Evolutionary conservation across 2,113 vertebrate genomes (phyloP).

Genomic region (Zosterops pallidus): DNA sequence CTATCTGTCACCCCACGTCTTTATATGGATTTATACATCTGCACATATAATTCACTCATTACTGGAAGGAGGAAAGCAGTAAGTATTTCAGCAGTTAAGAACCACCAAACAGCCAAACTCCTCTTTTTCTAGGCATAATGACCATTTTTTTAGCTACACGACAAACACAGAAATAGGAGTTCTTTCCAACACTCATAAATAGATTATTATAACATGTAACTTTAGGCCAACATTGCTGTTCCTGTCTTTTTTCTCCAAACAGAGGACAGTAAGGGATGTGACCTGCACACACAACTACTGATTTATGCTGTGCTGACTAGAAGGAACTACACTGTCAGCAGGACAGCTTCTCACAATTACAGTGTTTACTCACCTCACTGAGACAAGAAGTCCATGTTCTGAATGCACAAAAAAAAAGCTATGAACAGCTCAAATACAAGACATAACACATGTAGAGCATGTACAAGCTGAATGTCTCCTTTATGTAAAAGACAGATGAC

Average conservation of each 20-base stretch:
- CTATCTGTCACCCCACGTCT: neutral
- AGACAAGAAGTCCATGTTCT: neutral
- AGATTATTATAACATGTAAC: neutral
- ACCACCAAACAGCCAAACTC: neutral
- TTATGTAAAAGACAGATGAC: constrained; percentile 13
- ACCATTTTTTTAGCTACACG: neutral
- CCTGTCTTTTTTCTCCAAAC: neutral
- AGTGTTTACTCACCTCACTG: neutral
- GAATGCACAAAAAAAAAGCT: neutral
- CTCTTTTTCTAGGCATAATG: neutral
- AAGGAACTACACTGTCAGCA: constrained; percentile 23
- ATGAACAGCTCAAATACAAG: neutral
- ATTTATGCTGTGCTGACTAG: neutral
- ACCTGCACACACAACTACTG: neutral
- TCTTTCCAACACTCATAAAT: neutral
- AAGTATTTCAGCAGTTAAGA: neutral
- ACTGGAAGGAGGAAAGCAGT: neutral
- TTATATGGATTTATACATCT: neutral
- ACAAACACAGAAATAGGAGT: neutral
- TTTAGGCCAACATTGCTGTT: neutral
- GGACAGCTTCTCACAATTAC: constrained; percentile 1
- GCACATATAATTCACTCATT: neutral
- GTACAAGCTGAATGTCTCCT: neutral
- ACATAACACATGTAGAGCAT: neutral
- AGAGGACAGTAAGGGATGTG: neutral